A percentile compares a stretch with the other conserved stretches of the same genome.
These are phyloP conservation scores for Gymnopithys bicolor DNA, from an alignment of 2,797 vertebrate species.

Conservation along the genomic window DNA sequence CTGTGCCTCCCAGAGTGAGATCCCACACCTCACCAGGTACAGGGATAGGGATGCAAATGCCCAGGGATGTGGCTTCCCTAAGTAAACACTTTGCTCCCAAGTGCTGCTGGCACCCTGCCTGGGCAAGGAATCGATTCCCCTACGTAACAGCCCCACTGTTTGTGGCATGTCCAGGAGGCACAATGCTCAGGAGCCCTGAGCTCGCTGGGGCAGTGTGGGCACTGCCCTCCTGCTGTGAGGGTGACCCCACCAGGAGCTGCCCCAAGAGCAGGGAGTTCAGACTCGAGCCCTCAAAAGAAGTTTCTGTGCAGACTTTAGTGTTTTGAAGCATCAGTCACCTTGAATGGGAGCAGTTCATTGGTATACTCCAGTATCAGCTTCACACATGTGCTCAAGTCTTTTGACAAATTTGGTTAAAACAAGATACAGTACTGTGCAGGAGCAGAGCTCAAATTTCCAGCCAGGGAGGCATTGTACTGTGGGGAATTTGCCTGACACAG, in stretches of 20 bases:
- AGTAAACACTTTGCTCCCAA: neutral
- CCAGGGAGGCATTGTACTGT: neutral
- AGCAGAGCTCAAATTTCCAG: neutral
- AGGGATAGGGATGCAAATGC: neutral
- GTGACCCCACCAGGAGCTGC: neutral
- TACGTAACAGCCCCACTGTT: accelerated
- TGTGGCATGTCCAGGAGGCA: neutral
- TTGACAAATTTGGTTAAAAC: neutral
- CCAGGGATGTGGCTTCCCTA: neutral
- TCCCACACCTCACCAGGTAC: neutral
- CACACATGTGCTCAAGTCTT: accelerated
- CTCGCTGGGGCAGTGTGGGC: accelerated
- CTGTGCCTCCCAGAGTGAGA: neutral
- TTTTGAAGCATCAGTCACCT: neutral
- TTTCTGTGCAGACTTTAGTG: neutral
- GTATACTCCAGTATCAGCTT: neutral
- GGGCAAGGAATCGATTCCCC: neutral
- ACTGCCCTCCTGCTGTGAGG: neutral
- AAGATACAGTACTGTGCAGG: neutral
- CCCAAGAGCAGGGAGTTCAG: neutral
- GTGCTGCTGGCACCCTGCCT: neutral
- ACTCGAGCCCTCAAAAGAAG: neutral
- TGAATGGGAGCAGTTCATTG: neutral
- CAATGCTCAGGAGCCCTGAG: neutral
- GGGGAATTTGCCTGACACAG: neutral